phyloP scores from a whole-genome alignment of 2,888 invertebrate species.

The Melinaea menophilus region DNA sequence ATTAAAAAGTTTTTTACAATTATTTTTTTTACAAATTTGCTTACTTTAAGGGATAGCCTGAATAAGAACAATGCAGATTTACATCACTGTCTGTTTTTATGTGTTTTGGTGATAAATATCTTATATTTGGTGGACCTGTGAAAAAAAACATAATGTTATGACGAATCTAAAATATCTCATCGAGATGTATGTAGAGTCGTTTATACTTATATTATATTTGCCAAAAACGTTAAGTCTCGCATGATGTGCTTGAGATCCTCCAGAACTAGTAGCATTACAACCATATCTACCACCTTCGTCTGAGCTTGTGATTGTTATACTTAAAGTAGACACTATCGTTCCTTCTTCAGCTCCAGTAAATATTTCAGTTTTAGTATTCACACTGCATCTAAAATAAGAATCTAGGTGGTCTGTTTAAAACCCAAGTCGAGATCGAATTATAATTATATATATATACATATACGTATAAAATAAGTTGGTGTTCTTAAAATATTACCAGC shows the following conservation, averaged over 20 bases:
- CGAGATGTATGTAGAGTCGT: background rate
- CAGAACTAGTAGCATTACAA: conserved; percentile 86
- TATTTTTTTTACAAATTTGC: conserved; percentile 29
- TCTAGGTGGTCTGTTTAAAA: conserved; percentile 84
- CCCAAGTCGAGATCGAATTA: conserved; percentile 26
- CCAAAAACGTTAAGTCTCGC: conserved; percentile 89
- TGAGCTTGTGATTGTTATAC: conserved; percentile 86
- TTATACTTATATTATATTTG: conserved; percentile 48
- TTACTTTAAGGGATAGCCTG: conserved; percentile 88
- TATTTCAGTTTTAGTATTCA: conserved; percentile 68
- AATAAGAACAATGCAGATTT: conserved; percentile 88
- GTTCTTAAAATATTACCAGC: conserved; percentile 79
- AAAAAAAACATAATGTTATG: conserved; percentile 2
- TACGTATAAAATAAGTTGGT: conserved; percentile 2
- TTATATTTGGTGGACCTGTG: conserved; percentile 85
- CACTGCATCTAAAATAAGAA: conserved; percentile 53
- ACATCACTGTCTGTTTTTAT: conserved; percentile 89
- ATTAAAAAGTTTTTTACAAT: background rate
- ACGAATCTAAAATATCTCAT: background rate
- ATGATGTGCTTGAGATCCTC: conserved; percentile 85
- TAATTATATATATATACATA: background rate
- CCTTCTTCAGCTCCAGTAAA: conserved; percentile 64
- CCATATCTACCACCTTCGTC: conserved; percentile 93
- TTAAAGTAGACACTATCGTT: conserved; percentile 86
- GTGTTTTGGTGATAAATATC: conserved; percentile 84